Evolutionary conservation across 2,113 vertebrate species (phyloP).

Genomic region (Dendrocopos noguchii): DNA sequence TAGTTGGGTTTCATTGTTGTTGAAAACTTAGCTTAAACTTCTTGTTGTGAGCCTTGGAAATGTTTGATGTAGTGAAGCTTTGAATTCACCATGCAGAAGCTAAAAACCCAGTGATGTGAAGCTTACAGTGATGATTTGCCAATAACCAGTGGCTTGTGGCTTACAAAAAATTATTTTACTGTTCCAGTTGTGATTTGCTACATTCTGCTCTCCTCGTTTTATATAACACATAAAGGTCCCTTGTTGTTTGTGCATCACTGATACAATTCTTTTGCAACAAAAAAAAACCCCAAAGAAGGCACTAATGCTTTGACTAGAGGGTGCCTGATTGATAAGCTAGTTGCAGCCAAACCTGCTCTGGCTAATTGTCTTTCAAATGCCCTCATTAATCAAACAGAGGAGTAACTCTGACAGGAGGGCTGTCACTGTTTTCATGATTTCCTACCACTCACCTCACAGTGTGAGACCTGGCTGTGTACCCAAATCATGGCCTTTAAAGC

Average conservation of each 20-base stretch:
- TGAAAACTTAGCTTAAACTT: not conserved
- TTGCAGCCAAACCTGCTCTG: slow-evolving; percentile 92
- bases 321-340: slow-evolving; percentile 92
- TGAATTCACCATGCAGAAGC: not conserved
- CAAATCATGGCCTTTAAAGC: slow-evolving; percentile 80
- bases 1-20: not conserved
- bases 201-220: not conserved
- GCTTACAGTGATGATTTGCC: not conserved
- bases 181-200: not conserved
- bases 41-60: not conserved
- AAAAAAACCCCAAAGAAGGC: not conserved
- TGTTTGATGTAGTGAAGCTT: not conserved
- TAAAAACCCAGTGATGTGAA: not conserved
- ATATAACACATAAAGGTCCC: not conserved
- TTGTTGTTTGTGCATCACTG: slow-evolving; percentile 61
- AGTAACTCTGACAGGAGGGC: slow-evolving; percentile 81
- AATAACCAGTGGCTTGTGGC: not conserved
- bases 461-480: slow-evolving; percentile 79
- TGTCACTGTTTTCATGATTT: slow-evolving; percentile 82
- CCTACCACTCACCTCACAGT: slow-evolving; percentile 85
- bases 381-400: slow-evolving; percentile 94
- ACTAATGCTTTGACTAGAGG: slow-evolving; percentile 82
- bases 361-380: slow-evolving; percentile 99
- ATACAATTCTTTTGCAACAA: slow-evolving; percentile 73
- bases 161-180: not conserved